Conservation (phyloP, 2,797 vertebrate species). For the Alcedo atthis region DNA sequence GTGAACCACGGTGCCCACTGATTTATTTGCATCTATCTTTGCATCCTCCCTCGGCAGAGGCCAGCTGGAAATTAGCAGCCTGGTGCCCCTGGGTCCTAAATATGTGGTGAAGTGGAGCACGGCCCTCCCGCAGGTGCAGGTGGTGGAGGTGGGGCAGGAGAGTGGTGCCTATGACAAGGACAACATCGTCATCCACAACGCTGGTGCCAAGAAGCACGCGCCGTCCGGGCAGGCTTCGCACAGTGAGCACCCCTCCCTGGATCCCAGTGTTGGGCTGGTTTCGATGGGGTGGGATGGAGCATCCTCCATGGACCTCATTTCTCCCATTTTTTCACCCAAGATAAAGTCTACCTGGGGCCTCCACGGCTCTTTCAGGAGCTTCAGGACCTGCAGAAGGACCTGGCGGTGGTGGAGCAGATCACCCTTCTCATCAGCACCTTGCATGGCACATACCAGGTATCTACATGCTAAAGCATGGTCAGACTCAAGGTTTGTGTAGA, state of each 20-base stretch:
- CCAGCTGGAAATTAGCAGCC: constrained; percentile 90
- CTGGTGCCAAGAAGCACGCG: constrained; percentile 75
- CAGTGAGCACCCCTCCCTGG: constrained; percentile 56
- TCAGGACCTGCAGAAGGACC: constrained; percentile 93
- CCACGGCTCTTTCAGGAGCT: constrained; percentile 96
- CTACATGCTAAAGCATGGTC: fast-evolving
- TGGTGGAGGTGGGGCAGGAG: constrained; percentile 94
- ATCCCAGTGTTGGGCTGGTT: fast-evolving
- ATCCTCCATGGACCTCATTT: neutral
- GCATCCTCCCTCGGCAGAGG: constrained; percentile 74
- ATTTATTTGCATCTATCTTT: neutral
- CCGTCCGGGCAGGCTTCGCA: constrained; percentile 63
- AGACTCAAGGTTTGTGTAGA: neutral
- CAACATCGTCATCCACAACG: constrained; percentile 73
- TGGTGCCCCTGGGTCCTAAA: constrained; percentile 93
- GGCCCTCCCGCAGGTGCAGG: constrained; percentile 90
- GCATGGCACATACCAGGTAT: constrained; percentile 94
- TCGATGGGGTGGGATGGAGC: fast-evolving
- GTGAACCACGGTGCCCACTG: fast-evolving
- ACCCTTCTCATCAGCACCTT: constrained; percentile 91
- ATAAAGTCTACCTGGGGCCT: constrained; percentile 89
- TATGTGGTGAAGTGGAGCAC: constrained; percentile 96
- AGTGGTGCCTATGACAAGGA: constrained; percentile 81
- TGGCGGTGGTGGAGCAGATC: constrained; percentile 93
- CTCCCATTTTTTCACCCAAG: constrained; percentile 17